Conservation (phyloP, 2,113 vertebrate genomes). For the Mus pahari region DNA sequence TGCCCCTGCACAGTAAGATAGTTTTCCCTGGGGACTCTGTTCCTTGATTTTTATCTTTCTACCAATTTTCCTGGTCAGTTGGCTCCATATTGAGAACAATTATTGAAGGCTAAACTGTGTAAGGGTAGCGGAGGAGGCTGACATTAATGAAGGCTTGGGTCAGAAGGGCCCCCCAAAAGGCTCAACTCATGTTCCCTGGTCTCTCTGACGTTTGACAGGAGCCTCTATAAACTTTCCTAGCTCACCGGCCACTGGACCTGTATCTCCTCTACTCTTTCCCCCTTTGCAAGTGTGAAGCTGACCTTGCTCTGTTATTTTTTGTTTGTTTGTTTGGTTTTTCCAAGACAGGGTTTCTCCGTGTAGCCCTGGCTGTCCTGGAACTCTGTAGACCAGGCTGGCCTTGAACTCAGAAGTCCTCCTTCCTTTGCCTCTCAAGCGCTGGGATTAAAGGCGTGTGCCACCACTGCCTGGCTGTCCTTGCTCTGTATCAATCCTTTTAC, state of each 20-base stretch:
- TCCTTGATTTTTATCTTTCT: not conserved
- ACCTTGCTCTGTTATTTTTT: too few species aligned
- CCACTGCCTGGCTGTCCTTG: too few species aligned
- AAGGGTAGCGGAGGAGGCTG: not conserved
- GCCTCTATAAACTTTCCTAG: not conserved
- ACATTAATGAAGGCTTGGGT: not conserved
- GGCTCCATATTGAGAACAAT: not conserved
- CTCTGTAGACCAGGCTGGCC: too few species aligned
- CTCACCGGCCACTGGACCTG: not conserved
- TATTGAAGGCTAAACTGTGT: not conserved
- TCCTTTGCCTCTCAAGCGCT: too few species aligned
- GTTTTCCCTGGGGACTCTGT: not conserved
- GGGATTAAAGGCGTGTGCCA: too few species aligned
- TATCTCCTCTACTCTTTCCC: not conserved
- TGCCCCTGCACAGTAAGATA: not conserved
- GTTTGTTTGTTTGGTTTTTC: too few species aligned
- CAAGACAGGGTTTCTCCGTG: too few species aligned
- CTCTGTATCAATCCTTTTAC: too few species aligned
- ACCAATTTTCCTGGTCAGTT: not conserved
- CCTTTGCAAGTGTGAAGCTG: not conserved
- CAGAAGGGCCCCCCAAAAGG: not conserved
- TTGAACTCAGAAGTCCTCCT: too few species aligned
- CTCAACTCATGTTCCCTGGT: not conserved
- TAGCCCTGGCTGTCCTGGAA: too few species aligned
- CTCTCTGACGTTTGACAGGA: not conserved